phyloP scores from a whole-genome alignment of 2,797 vertebrate species.

The Jordanella pulchra region DNA sequence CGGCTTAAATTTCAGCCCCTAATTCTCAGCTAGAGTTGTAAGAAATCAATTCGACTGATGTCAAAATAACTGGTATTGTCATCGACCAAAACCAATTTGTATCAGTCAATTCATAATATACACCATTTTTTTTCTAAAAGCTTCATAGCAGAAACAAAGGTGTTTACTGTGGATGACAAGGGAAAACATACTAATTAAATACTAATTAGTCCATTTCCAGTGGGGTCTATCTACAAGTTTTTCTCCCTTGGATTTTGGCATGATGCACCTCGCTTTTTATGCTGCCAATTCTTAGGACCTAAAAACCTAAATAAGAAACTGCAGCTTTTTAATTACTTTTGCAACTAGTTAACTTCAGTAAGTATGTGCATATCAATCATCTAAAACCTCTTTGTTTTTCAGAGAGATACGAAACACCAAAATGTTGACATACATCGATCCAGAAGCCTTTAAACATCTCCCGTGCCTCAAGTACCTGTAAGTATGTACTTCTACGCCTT shows the following conservation, averaged over 20 bases:
- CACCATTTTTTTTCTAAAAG: neutral
- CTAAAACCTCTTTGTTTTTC: conserved; percentile 38
- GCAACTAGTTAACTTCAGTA: neutral
- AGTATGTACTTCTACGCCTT: conserved; percentile 66
- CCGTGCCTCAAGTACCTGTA: conserved; percentile 92
- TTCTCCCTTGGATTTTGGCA: conserved; percentile 23
- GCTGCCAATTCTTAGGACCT: conserved; percentile 1
- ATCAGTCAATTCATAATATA: no score
- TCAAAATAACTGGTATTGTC: no score
- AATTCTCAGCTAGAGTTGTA: no score
- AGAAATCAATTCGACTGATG: no score
- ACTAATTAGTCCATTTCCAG: conserved; percentile 63
- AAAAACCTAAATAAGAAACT: neutral
- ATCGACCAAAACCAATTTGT: no score
- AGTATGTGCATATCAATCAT: neutral
- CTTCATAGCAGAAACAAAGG: conserved; percentile 31
- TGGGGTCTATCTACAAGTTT: conserved; percentile 43
- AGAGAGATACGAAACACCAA: conserved; percentile 95
- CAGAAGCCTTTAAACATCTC: conserved; percentile 88
- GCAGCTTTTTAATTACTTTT: neutral
- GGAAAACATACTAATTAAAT: conserved; percentile 69
- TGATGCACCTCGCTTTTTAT: conserved; percentile 32
- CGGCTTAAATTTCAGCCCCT: no score
- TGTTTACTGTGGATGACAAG: conserved; percentile 44
- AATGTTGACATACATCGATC: conserved; percentile 84